phyloP scores from a whole-genome alignment of 2,113 vertebrate genomes.

The Circaetus gallicus region DNA sequence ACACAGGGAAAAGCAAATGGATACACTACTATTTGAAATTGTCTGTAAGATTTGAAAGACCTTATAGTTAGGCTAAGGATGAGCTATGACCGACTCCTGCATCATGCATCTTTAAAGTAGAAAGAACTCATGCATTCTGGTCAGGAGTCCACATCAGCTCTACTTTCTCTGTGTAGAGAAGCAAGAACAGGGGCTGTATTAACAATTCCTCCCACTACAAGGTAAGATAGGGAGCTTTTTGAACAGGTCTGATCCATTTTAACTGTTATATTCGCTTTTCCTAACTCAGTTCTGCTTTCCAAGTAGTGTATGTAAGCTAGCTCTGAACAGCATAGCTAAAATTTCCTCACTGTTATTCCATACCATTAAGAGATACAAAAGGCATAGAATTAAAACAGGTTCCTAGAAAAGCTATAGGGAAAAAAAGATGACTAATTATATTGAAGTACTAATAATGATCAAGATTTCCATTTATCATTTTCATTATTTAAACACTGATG shows the following conservation, averaged over 20 bases:
- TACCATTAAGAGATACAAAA: not conserved
- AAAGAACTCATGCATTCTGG: not conserved
- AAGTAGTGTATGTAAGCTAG: not conserved
- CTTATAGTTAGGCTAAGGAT: not conserved
- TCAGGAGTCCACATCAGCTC: not conserved
- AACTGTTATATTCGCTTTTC: not conserved
- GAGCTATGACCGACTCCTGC: not conserved
- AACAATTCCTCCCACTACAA: not conserved
- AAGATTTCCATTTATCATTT: not conserved
- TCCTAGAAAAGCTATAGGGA: not conserved
- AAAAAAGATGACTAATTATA: not conserved
- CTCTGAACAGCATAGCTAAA: not conserved
- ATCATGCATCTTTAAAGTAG: not conserved
- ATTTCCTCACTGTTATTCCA: not conserved
- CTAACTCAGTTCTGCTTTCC: not conserved
- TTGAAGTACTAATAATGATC: not conserved
- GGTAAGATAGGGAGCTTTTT: not conserved
- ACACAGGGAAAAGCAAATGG: not conserved
- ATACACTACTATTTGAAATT: not conserved
- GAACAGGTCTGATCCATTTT: not conserved
- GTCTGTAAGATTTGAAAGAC: not conserved
- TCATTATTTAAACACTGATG: not conserved
- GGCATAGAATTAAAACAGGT: not conserved
- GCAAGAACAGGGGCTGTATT: not conserved
- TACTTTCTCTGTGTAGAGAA: not conserved